A percentile compares a stretch with the other conserved stretches of the same genome.
These are phyloP conservation scores for Camelus dromedarius DNA, from an alignment of 2,113 vertebrate genomes.

Conservation along the genomic window DNA sequence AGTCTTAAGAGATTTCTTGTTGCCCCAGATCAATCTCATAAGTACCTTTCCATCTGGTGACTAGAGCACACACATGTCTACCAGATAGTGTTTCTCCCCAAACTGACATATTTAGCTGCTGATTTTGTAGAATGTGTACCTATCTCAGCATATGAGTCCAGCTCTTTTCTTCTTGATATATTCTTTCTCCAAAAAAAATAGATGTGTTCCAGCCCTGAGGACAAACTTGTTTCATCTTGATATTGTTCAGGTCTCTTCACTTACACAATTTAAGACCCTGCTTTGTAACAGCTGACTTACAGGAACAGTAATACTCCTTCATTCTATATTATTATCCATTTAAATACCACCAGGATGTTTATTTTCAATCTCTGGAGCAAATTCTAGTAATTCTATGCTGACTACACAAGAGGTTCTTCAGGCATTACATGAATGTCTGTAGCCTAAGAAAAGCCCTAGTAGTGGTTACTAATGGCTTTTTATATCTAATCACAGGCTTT, in stretches of 20 bases:
- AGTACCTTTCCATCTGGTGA: neutral
- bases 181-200: neutral
- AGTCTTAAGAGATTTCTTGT: neutral
- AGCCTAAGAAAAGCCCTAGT: neutral
- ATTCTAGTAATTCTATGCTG: neutral
- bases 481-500: neutral
- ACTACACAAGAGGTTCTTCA: neutral
- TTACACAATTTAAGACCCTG: accelerated
- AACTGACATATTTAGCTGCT: neutral
- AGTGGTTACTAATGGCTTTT: neutral
- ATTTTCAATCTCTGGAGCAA: neutral
- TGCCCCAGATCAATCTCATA: neutral
- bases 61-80: neutral
- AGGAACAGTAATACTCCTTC: neutral
- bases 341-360: neutral
- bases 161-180: neutral
- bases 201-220: neutral
- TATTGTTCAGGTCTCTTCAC: neutral
- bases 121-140: neutral
- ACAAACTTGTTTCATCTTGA: neutral
- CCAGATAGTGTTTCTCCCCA: neutral
- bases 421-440: neutral
- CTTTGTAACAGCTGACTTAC: neutral
- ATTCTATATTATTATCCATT: neutral
- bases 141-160: neutral